Percentiles rank a stretch among this genome's conserved stretches.
Evolutionary conservation across 1,140 invertebrate genomes (phyloP).

Genomic region (Lepidurus packardi): DNA sequence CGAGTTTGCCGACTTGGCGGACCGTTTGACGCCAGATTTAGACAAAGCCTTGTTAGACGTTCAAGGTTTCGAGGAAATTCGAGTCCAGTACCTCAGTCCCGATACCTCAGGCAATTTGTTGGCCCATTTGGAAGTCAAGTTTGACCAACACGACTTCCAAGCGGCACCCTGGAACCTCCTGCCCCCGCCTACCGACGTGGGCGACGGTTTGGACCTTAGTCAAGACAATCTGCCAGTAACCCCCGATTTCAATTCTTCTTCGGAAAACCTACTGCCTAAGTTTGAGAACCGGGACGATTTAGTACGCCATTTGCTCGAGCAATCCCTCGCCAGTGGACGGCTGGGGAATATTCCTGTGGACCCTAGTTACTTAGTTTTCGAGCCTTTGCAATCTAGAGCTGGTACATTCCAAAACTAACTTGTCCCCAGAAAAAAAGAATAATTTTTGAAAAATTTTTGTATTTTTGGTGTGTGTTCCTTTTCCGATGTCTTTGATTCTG

Average conservation of each 20-base stretch:
- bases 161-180: background rate
- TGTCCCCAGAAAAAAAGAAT: too few species aligned
- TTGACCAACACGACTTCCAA: background rate
- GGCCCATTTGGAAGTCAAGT: background rate
- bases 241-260: constrained; percentile 58
- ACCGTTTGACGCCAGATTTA: constrained; percentile 59
- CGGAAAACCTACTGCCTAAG: constrained; percentile 58
- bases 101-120: constrained; percentile 46
- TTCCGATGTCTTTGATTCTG: background rate
- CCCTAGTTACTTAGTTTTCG: constrained; percentile 49
- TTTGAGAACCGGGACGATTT: constrained; percentile 47
- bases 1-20: constrained; percentile 67
- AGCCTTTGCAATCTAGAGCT: constrained; percentile 46
- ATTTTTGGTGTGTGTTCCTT: background rate
- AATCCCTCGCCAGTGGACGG: constrained; percentile 61
- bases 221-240: constrained; percentile 55
- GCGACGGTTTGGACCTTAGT: background rate
- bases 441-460: background rate
- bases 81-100: constrained; percentile 65
- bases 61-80: constrained; percentile 65
- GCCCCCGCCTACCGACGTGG: background rate
- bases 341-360: constrained; percentile 72
- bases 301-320: constrained; percentile 56
- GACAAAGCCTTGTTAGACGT: constrained; percentile 55
- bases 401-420: constrained; percentile 41